Evolutionary conservation across 2,113 vertebrate species (phyloP), one percentile per base, ranked within the genome.

Genomic region (Tachysurus fulvidraco): DNA sequence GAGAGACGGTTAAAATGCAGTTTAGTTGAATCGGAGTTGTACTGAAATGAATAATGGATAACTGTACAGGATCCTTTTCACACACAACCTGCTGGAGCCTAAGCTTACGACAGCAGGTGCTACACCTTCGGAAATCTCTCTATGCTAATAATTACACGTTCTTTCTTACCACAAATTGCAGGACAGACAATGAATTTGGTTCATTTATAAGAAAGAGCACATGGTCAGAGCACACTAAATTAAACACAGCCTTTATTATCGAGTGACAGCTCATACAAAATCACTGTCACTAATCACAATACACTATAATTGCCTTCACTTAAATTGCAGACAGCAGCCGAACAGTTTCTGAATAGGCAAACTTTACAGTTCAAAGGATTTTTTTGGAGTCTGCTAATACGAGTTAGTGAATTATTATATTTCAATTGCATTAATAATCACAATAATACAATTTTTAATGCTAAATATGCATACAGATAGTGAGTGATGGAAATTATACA

Each of bases 1-100:
- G 80, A 78, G 82, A 64, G 82, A 57, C 60, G 65, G 82, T 87
- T 90, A 86, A 88, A 88, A 81, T 83, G 85, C 78, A 78, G 69
- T 85, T 88, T 83, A 86, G 81, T 71, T 23, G 67, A 71, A 83
- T 41, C 21, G 50, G 55, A 21, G 4, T 46, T 73, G 81, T 90
- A 25, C 80, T 74, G 76, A 65, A 67, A 52, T 44, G 62, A 50
- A 60, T 57, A 76, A 57, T 62, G 41, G 67, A 84, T 84, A 64
- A 28, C 79, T 23, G 41, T 36, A 57, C 77, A 46, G 46, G 64
- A 86, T 73, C 79, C 62, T 79, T 55, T 83, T 76, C 60, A 64
- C 85, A 64, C 85, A 76, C 78, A 50, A 65, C 71, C 81, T 83
- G 46, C 59, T 83, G 5, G 25, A 36, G 79, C 44, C 83, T 57